phyloP scores from a whole-genome alignment of 2,888 invertebrate species.

The Stenotaenia linearis region DNA sequence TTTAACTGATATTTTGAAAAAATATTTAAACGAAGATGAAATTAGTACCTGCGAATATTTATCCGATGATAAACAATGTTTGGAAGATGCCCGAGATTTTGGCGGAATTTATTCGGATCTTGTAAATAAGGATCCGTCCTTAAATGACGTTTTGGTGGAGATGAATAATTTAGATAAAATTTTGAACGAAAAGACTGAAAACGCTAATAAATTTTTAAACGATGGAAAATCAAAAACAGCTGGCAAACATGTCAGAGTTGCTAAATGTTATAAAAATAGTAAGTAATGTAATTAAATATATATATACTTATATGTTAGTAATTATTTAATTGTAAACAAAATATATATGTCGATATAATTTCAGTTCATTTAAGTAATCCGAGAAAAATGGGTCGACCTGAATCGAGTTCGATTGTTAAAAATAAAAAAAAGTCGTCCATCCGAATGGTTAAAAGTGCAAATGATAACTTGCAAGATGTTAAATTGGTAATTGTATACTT shows the following conservation, averaged over 20 bases:
- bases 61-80: not conserved
- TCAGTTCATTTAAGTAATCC: not conserved
- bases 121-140: not conserved
- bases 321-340: not conserved
- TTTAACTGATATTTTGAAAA: not conserved
- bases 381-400: not conserved
- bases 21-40: not conserved
- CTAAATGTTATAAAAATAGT: not conserved
- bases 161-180: not conserved
- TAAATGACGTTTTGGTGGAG: not conserved
- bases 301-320: not conserved
- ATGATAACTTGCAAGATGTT: not conserved
- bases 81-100: not conserved
- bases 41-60: not conserved
- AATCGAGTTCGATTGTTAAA: not conserved
- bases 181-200: not conserved
- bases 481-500: not conserved
- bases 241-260: not conserved
- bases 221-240: not conserved
- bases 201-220: not conserved
- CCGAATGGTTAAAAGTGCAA: not conserved
- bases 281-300: not conserved
- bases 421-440: not conserved
- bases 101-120: not conserved
- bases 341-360: not conserved